Percentiles rank a stretch among this genome's conserved stretches.
Evolutionary conservation across 1,140 invertebrate genomes (phyloP).

Genomic region (Drosophila arizonae): DNA sequence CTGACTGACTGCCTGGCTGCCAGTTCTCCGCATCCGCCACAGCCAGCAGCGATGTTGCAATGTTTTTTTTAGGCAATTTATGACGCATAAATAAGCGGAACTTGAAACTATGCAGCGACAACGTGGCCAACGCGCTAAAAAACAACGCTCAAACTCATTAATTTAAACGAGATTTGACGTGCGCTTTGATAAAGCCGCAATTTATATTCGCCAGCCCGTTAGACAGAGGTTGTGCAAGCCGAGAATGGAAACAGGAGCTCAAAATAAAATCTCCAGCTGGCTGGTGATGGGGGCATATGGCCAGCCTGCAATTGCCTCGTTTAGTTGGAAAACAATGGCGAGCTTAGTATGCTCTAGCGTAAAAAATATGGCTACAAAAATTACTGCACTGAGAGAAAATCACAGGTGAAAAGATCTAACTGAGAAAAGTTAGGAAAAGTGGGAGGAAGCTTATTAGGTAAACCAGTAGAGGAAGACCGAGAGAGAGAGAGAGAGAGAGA

Average conservation of each 20-base stretch:
- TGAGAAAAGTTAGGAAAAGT: neutral
- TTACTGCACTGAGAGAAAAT: slow-evolving; percentile 57
- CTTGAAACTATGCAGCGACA: slow-evolving; percentile 59
- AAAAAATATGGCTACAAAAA: slow-evolving; percentile 68
- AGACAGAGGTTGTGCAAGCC: slow-evolving; percentile 10
- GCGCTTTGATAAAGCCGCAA: slow-evolving; percentile 81
- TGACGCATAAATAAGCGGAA: slow-evolving; percentile 77
- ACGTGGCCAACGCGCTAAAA: slow-evolving; percentile 48
- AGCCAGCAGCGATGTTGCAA: slow-evolving; percentile 11
- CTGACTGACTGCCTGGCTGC: slow-evolving; percentile 17
- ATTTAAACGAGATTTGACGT: slow-evolving; percentile 83
- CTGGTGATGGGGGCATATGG: slow-evolving; percentile 8
- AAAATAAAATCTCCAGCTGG: slow-evolving; percentile 9
- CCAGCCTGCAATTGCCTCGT: slow-evolving; percentile 65
- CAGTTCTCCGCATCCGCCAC: slow-evolving; percentile 8
- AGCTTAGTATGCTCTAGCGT: slow-evolving; percentile 57
- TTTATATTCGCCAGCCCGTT: slow-evolving; percentile 75
- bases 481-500: no score
- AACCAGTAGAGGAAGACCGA: no score
- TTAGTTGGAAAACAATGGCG: slow-evolving; percentile 77
- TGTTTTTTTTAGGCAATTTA: slow-evolving; percentile 69
- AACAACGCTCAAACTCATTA: slow-evolving; percentile 82
- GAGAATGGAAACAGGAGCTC: slow-evolving; percentile 9
- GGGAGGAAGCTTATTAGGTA: no score
- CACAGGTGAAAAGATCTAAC: neutral